Base-by-base conservation (phyloP, 1,140 invertebrate genomes). In the Calephelis nemesis region DNA sequence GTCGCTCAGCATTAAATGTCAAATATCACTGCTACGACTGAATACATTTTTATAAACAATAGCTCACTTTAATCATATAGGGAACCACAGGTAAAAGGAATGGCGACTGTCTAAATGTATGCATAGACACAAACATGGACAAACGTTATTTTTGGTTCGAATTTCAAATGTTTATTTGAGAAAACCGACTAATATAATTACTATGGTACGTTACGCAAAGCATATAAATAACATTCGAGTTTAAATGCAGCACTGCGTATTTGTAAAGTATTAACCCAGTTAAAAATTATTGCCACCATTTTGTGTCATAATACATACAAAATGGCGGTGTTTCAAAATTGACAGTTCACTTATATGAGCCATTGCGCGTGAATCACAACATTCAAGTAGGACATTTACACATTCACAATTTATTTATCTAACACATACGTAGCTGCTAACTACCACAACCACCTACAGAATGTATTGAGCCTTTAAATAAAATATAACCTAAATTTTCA, bases 381-480 rank as follows among this genome's bases (percentile, higher is more conserved):
- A 48, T 30, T 47, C 13, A 45, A 47, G 30, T 47, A 6, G 9
- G 15, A 63, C 45, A 63, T n/a, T 7, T 63, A 63, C 11, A 15
- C 45, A 47, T 10, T 63, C 15, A 47, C 40, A n/a, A 15, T 60
- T 60, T 5, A 40, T 60, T 58, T 58, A 58, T 12, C 54, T 58
- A 39, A 58, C 54, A 58, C 19, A 58, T 58, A 12, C 50, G 54
- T 58, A 58, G 54, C 54, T 58, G 54, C 54, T 58, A 58, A 12
- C 19, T 58, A 58, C 15, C 54, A 58, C 54, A 58, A 58, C 54
- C 54, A 39, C 54, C 54, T 58, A 58, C 54, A 58, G 54, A 58
- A 58, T 58, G 54, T 58, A 58, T 58, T 58, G 54, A 58, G 54
- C 54, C 30, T 58, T 58, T 58, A 58, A 12, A 58, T 12, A 12